These are phyloP conservation scores for Melolontha melolontha DNA, from an alignment of 2,888 invertebrate species.

Conservation along the genomic window DNA sequence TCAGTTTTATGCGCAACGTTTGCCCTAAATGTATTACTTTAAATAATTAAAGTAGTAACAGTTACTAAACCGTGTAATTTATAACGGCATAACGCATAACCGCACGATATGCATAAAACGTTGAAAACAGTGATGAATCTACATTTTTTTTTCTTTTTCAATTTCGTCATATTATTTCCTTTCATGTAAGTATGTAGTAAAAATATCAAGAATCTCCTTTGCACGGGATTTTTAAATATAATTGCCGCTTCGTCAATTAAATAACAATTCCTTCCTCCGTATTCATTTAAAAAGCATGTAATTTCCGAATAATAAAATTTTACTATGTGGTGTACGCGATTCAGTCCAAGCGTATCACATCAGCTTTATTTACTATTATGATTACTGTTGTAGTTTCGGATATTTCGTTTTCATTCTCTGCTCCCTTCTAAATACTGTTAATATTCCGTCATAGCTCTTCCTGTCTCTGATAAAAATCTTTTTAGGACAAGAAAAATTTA, in stretches of 20 bases:
- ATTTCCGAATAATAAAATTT: background rate
- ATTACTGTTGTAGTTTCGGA: no score
- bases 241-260: no score
- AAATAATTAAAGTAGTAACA: constrained; percentile 9
- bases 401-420: no score
- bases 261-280: no score
- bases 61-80: constrained; percentile 9
- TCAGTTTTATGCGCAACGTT: background rate
- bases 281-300: constrained; percentile 2
- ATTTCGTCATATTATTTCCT: constrained; percentile 18
- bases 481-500: no score
- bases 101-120: background rate
- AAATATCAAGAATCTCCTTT: no score
- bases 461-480: no score
- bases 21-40: background rate
- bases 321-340: no score
- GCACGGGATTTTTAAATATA: background rate
- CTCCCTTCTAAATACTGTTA: no score
- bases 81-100: constrained; percentile 6
- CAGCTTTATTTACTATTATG: no score
- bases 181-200: background rate
- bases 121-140: background rate
- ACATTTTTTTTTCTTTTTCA: constrained; percentile 12
- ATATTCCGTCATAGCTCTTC: no score
- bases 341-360: no score